These are phyloP conservation scores for Heliconius nattereri DNA, from an alignment of 1,140 invertebrate species.

Conservation along the genomic window DNA sequence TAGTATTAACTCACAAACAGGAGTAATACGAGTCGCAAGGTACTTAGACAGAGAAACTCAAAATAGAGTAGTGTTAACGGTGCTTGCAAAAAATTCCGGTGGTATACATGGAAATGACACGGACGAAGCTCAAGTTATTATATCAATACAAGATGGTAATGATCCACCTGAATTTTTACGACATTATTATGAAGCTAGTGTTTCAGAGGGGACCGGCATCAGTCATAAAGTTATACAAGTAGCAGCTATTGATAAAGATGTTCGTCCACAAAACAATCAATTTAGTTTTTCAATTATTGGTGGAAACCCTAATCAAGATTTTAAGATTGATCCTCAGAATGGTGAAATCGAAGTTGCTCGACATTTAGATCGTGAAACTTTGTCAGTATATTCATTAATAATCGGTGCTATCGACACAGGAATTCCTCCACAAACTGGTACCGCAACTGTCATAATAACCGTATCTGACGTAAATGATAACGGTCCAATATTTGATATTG, in stretches of 20 bases:
- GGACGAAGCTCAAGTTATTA: slow-evolving; percentile 95
- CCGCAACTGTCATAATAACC: slow-evolving; percentile 88
- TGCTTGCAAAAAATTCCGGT: slow-evolving; percentile 96
- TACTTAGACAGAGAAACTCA: slow-evolving; percentile 95
- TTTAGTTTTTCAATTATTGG: slow-evolving; percentile 95
- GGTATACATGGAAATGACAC: slow-evolving; percentile 96
- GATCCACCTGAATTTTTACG: slow-evolving; percentile 96
- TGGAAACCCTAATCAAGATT: slow-evolving; percentile 91
- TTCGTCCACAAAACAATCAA: slow-evolving; percentile 93
- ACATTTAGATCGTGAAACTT: slow-evolving; percentile 90
- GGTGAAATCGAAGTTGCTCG: slow-evolving; percentile 91
- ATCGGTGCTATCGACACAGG: slow-evolving; percentile 95
- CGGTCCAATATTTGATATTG: slow-evolving; percentile 90
- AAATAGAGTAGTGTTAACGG: slow-evolving; percentile 93
- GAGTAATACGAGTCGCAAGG: slow-evolving; percentile 90
- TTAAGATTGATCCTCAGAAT: slow-evolving; percentile 93
- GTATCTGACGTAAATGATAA: slow-evolving; percentile 96
- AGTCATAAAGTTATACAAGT: slow-evolving; percentile 90
- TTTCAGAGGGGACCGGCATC: slow-evolving; percentile 88
- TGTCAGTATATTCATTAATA: slow-evolving; percentile 89
- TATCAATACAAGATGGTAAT: slow-evolving; percentile 96
- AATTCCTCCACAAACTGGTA: slow-evolving; percentile 92
- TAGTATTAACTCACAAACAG: slow-evolving; percentile 91
- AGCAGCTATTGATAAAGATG: slow-evolving; percentile 94
- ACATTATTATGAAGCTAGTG: slow-evolving; percentile 86